Evolutionary conservation across 37 sponge, comb jelly and placozoan genomes (phyloP), one percentile per base, ranked within the genome.

Genomic region (Axinella damicornis): DNA sequence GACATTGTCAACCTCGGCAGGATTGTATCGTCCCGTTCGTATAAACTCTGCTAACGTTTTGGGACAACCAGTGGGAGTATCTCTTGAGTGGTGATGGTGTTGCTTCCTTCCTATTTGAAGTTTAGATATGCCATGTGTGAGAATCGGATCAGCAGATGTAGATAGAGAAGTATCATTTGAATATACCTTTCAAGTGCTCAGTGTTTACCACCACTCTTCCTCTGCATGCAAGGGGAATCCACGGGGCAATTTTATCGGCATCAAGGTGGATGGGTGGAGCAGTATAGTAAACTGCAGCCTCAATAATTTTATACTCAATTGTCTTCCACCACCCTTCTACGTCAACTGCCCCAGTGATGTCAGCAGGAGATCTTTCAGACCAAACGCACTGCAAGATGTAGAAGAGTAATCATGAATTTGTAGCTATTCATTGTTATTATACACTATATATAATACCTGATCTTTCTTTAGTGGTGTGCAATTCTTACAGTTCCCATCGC

Each of bases 401-500:
- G 20, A 68, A 33, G 5, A 34, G 69, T 68, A 35, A 68, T 4
- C 31, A 19, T 13, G 31, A 28, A 31, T 68, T 18, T 20, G 6
- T 28, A 20, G 13, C 12, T 24, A 56, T 18, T 19, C 17, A 19
- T 13, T n/a, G 12, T 24, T 13, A 13, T 13, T 65, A 65, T n/a
- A 65, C 27, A n/a, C 13, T 13, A 24, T 19, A 34, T 19, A 34
- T 14, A 4, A 27, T 30, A 72, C 53, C 13, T 72, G 4, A 4
- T 16, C 73, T 46, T 40, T 72, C 30, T 4, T 5, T 21, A 72
- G 33, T 72, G 73, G 73, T 72, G 73, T 72, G 53, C 73, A 72
- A n/a, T 72, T 72, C 5, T 72, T 72, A 20, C 22, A 21, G 27
- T 72, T 72, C 9, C 73, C 73, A 72, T 72, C 73, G 38, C 73